These are phyloP conservation scores for Aphidius colemani DNA, from an alignment of 2,888 invertebrate genomes.

Conservation along the genomic window DNA sequence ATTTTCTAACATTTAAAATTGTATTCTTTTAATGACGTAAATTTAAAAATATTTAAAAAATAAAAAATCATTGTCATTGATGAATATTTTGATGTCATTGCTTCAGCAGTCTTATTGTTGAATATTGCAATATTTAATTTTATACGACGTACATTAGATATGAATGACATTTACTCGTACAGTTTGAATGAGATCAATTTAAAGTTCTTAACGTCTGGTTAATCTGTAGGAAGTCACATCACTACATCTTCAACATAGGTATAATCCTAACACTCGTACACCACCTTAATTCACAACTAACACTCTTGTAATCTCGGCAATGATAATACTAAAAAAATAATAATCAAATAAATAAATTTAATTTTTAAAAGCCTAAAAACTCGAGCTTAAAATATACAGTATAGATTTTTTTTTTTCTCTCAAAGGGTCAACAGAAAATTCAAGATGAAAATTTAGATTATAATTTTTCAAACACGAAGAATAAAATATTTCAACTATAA, in stretches of 20 bases:
- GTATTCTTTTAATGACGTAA: too few relatives aligned
- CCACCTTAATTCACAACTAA: slow-evolving; percentile 14
- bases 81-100: slow-evolving; percentile 22
- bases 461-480: too few relatives aligned
- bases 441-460: too few relatives aligned
- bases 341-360: neutral
- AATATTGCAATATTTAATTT: slow-evolving; percentile 59
- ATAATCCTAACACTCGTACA: slow-evolving; percentile 46
- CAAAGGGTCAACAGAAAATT: too few relatives aligned
- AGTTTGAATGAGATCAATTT: slow-evolving; percentile 61
- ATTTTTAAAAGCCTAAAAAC: neutral
- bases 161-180: slow-evolving; percentile 60
- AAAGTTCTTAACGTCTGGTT: slow-evolving; percentile 60
- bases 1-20: too few relatives aligned
- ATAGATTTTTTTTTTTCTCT: neutral
- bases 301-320: slow-evolving; percentile 13
- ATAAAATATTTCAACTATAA: neutral
- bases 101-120: slow-evolving; percentile 50
- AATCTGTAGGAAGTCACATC: slow-evolving; percentile 61
- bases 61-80: too few relatives aligned
- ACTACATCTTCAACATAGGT: slow-evolving; percentile 45
- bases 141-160: slow-evolving; percentile 61
- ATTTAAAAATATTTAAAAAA: too few relatives aligned
- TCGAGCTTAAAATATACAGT: neutral
- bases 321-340: neutral